Conservation (phyloP, 2,888 invertebrate species). For the Tribolium freemani region DNA sequence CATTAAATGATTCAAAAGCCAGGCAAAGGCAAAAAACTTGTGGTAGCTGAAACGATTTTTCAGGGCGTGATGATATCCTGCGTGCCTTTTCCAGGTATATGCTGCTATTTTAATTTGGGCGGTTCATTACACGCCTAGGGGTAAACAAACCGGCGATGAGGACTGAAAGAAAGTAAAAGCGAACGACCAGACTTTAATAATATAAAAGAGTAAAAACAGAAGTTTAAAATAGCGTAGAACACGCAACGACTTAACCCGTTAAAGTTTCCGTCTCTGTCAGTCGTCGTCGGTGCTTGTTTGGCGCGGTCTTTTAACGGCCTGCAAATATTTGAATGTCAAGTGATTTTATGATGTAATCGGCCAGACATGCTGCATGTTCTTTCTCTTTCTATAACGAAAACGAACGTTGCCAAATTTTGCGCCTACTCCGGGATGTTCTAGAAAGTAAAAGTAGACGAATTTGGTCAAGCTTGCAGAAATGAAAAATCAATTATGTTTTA, state of each 20-base stretch:
- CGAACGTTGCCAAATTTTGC: constrained; percentile 50
- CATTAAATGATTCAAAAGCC: background rate
- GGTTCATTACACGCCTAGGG: constrained; percentile 32
- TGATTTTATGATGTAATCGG: constrained; percentile 48
- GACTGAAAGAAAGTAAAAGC: constrained; percentile 37
- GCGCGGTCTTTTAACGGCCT: constrained; percentile 28
- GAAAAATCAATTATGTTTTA: background rate
- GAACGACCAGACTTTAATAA: constrained; percentile 35
- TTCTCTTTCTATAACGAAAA: constrained; percentile 43
- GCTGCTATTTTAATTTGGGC: constrained; percentile 35
- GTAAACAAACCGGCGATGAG: constrained; percentile 28
- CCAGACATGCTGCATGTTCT: constrained; percentile 44
- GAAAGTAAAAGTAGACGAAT: too few relatives aligned
- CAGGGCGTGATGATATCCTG: background rate
- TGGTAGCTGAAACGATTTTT: too few relatives aligned
- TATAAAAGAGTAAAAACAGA: constrained; percentile 31
- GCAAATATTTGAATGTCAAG: constrained; percentile 49
- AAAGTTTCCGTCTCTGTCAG: constrained; percentile 12
- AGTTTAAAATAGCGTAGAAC: constrained; percentile 35
- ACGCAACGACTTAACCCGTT: constrained; percentile 32
- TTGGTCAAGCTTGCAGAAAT: background rate
- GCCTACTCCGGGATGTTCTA: constrained; percentile 9
- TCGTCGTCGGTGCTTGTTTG: constrained; percentile 2
- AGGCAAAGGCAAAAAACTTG: background rate
- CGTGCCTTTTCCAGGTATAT: background rate